Percentiles rank a stretch among this genome's conserved stretches.
Conservation (phyloP, 92 coral and sea anemone species). For the Phymanthus crucifer region DNA sequence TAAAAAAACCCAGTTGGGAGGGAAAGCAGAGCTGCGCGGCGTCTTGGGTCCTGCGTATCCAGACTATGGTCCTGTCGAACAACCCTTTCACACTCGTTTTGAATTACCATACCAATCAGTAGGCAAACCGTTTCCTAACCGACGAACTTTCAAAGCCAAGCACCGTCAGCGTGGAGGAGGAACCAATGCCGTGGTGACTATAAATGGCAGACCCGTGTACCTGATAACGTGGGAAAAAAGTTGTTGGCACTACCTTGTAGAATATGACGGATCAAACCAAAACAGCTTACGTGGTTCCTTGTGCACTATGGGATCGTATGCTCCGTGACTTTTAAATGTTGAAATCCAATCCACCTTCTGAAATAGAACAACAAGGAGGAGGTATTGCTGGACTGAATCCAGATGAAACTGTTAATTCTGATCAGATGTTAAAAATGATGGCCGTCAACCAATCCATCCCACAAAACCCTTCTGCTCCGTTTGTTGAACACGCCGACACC, state of each 20-base stretch:
- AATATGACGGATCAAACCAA: not conserved
- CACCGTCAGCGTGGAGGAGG: constrained; percentile 12
- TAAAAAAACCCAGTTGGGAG: constrained; percentile 8
- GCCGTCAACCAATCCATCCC: constrained; percentile 7
- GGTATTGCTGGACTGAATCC: constrained; percentile 5
- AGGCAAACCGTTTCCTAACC: constrained; percentile 3
- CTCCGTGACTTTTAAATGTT: not conserved
- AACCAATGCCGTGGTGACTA: constrained; percentile 12
- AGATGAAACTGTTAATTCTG: not conserved
- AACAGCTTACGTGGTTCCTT: constrained; percentile 8
- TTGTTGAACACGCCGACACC: not conserved
- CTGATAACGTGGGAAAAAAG: constrained; percentile 7
- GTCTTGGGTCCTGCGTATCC: constrained; percentile 4
- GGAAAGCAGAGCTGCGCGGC: not conserved
- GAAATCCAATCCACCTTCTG: not conserved
- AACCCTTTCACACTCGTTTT: constrained; percentile 9
- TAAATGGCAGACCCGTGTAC: not conserved
- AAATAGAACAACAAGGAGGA: not conserved
- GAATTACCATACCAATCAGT: not conserved
- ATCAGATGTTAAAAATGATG: constrained; percentile 4
- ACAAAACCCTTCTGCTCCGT: constrained; percentile 4
- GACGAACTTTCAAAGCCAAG: constrained; percentile 1
- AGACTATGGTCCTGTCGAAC: constrained; percentile 9
- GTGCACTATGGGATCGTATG: constrained; percentile 11
- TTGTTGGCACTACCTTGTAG: constrained; percentile 9